Evolutionary conservation across 2,113 vertebrate genomes (phyloP), one percentile per base, ranked within the genome.

Genomic region (Arenaria interpres): DNA sequence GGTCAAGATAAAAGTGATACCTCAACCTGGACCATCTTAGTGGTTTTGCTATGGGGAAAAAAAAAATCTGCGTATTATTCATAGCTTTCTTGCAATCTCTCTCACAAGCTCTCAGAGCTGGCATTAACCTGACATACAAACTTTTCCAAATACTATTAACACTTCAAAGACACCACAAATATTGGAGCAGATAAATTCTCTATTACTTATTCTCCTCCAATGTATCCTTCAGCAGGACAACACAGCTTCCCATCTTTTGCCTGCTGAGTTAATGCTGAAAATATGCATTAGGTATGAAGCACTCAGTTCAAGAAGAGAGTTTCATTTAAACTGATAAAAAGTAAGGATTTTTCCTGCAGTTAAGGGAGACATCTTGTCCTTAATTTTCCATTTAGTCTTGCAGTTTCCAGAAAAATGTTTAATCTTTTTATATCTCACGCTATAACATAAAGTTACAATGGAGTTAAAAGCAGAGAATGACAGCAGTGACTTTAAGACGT

Each of bases 141-240:
- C 24, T 94, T 85, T 50, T 50, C 72, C 56, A 97, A 81, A 85
- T 64, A 73, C 64, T 88, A 92, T 80, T 77, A 94, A 41, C 43
- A 77, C 48, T 91, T 81, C 81, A 92, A 95, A 96, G 66, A 68
- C 57, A 83, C 19, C 41, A 85, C 78, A 90, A 88, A 94, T 91
- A 91, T 15, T 64, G 67, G 76, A 90, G 22, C 10, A 71, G 62
- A 69, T 87, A 90, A 51, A 66, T 68, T 80, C 54, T 53, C 11
- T 45, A 46, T 35, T 71, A 79, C 66, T 73, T 75, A 21, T 66
- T 82, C 53, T 79, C 28, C 54, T 68, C 41, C 41, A 7, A 10
- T 25, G 46, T 46, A 85, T 85, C 74, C 74, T 92, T 76, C 74
- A 90, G 71, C 30, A 80, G 45, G 83, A 89, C 63, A 95, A 85